Evolutionary conservation across 2,888 invertebrate species (phyloP), one percentile per base, ranked within the genome.

Genomic region (Brachylomia viminalis): DNA sequence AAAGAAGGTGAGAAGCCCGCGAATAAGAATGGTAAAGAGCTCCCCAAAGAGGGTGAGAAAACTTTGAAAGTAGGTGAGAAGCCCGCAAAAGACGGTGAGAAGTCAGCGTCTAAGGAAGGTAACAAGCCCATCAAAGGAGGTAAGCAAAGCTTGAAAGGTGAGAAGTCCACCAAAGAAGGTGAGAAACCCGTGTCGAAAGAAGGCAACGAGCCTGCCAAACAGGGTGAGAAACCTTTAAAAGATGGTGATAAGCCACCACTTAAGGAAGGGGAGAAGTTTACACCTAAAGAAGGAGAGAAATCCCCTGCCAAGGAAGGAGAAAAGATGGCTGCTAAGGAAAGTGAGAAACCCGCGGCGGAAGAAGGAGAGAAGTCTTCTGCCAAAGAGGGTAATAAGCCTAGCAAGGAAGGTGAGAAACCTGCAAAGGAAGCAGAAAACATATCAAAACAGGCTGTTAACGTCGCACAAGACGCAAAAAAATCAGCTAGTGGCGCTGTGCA

Each of bases 401-500:
- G 3, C 0, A 62, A 77, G 20, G 56, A 58, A 47, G 38, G n/a
- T 30, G 47, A 49, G 2, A 69, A 65, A n/a, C 49, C 81, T 10
- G 81, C 42, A 56, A 75, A 76, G 15, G 62, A 65, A 13, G 86
- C 83, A 42, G 79, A 86, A 66, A 74, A 72, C 3, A 58, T 83
- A 45, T 86, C 83, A 5, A 79, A 79, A 62, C 59, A 85, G 59
- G 82, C 85, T 1, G 71, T 80, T 20, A 67, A 54, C 20, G 76
- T 84, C 4, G 65, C 82, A 11, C 72, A 72, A 67, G 76, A 77
- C 0, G 86, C 86, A 49, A 77, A 76, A 79, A 58, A 82, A 87
- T 84, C 90, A 33, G 88, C 90, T 13, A 88, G 86, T 47, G 88
- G 89, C 80, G 80, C 85, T 11, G 76, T 84, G 33, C 77, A 85